Evolutionary conservation across 2,113 vertebrate genomes (phyloP).

Genomic region (Phylloscopus trochiloides): DNA sequence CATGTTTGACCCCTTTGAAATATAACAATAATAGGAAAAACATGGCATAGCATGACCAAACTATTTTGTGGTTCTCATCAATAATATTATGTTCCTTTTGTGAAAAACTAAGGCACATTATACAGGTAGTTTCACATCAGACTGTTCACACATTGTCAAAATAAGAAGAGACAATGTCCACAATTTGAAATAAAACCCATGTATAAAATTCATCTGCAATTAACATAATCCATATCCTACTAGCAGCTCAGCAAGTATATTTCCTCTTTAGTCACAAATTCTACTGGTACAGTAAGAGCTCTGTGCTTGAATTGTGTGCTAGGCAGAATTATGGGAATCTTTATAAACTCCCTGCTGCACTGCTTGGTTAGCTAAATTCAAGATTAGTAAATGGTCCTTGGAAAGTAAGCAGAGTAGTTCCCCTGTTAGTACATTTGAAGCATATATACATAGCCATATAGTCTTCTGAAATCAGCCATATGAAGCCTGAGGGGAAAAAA

Average conservation of each 20-base stretch:
- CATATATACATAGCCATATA: not conserved
- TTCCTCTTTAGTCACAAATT: not conserved
- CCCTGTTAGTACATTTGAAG: not conserved
- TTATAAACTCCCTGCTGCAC: not conserved
- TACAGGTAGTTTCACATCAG: not conserved
- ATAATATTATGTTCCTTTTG: not conserved
- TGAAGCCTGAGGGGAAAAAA: not conserved
- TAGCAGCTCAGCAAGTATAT: not conserved
- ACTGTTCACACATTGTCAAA: not conserved
- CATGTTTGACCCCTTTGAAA: not conserved
- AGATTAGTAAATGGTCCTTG: slow-evolving; percentile 15
- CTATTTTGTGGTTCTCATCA: not conserved
- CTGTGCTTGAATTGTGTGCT: not conserved
- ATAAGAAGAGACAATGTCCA: not conserved
- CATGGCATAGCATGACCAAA: not conserved
- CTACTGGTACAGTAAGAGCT: not conserved
- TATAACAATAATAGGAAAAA: not conserved
- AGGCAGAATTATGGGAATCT: not conserved
- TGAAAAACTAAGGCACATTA: not conserved
- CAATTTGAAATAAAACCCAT: not conserved
- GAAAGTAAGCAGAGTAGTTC: slow-evolving; percentile 9
- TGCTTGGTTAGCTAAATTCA: slow-evolving; percentile 25
- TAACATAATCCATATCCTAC: not conserved
- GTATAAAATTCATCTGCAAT: not conserved
- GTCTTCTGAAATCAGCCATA: not conserved